Evolutionary conservation across 2,888 invertebrate species (phyloP).

Genomic region (Axea sp.): DNA sequence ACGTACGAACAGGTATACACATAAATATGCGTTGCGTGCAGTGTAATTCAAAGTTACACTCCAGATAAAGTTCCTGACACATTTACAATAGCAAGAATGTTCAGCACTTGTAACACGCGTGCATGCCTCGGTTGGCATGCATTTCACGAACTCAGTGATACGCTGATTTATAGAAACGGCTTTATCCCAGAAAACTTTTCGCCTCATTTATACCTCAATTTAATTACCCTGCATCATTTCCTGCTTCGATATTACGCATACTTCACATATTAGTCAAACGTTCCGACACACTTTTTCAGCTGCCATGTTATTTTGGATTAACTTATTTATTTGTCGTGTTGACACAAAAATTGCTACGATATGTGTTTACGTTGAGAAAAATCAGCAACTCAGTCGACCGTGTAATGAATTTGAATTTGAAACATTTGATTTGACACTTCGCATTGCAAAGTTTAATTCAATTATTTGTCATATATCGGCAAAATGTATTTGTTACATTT

Average conservation of each 20-base stretch:
- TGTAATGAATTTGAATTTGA: slow-evolving; percentile 40
- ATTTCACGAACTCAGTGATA: slow-evolving; percentile 48
- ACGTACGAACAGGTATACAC: slow-evolving; percentile 43
- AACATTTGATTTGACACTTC: slow-evolving; percentile 33
- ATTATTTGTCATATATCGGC: slow-evolving; percentile 21
- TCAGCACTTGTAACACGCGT: slow-evolving; percentile 46
- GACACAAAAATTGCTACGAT: slow-evolving; percentile 18
- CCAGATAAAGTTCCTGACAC: slow-evolving; percentile 55
- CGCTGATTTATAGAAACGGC: slow-evolving; percentile 58
- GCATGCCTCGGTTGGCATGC: slow-evolving; percentile 32
- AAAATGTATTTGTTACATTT: too few relatives aligned
- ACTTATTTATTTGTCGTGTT: slow-evolving; percentile 33
- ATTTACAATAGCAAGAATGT: slow-evolving; percentile 60
- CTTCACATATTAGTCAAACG: slow-evolving; percentile 35
- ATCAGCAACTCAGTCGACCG: slow-evolving; percentile 46
- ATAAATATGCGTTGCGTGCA: slow-evolving; percentile 53
- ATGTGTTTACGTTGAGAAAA: slow-evolving; percentile 25
- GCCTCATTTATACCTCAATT: slow-evolving; percentile 54
- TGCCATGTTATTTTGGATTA: slow-evolving; percentile 17
- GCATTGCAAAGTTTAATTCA: slow-evolving; percentile 27
- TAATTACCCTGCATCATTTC: slow-evolving; percentile 55
- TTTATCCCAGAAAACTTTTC: slow-evolving; percentile 48
- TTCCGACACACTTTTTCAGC: slow-evolving; percentile 2
- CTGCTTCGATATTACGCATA: slow-evolving; percentile 56
- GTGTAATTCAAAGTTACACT: slow-evolving; percentile 57